Percentiles rank a stretch among this genome's conserved stretches.
Conservation (phyloP, 1,140 invertebrate species). For the Sarcophaga bullata region DNA sequence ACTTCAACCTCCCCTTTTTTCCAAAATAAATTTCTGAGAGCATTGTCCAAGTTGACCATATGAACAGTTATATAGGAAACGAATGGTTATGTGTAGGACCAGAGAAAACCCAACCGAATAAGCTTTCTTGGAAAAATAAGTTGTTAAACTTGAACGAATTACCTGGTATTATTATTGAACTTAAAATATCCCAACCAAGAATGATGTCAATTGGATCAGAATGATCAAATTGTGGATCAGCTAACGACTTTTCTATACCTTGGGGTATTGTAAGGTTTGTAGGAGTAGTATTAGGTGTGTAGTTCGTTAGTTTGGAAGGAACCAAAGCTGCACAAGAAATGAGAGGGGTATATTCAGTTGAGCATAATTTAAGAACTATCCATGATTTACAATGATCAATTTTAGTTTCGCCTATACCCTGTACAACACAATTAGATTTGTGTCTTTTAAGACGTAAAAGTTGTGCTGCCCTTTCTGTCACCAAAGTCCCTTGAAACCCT, state of each 20-base stretch:
- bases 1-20: neutral
- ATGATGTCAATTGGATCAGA: constrained; percentile 33
- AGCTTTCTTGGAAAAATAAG: constrained; percentile 18
- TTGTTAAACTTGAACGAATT: neutral
- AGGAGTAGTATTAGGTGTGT: neutral
- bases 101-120: constrained; percentile 32
- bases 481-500: constrained; percentile 28
- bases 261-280: neutral
- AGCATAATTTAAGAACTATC: too few relatives aligned
- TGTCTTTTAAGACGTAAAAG: constrained; percentile 4
- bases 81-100: neutral
- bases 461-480: constrained; percentile 19
- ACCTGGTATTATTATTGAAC: neutral
- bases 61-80: neutral
- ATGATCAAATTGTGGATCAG: too few relatives aligned
- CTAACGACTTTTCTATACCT: neutral
- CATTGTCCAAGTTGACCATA: neutral
- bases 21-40: neutral
- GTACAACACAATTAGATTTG: neutral
- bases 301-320: neutral
- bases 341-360: neutral
- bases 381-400: neutral
- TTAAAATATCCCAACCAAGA: constrained; percentile 16
- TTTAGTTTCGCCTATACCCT: neutral
- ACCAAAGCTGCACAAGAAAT: constrained; percentile 6